A percentile compares a stretch with the other conserved stretches of the same genome.
These are phyloP conservation scores for Hemibagrus wyckioides DNA, from an alignment of 2,113 vertebrate species.

Conservation along the genomic window DNA sequence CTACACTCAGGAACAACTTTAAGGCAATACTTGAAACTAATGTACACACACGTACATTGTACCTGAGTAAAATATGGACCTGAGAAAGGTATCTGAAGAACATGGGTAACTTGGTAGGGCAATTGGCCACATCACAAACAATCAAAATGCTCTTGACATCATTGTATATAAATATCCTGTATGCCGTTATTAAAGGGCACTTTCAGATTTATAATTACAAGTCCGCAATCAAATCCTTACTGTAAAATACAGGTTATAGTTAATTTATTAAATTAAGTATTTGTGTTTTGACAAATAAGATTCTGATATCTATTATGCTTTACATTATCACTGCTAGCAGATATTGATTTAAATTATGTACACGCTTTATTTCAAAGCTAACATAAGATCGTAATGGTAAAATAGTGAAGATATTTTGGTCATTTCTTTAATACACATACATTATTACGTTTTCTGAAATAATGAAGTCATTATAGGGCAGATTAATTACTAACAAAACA, in stretches of 20 bases:
- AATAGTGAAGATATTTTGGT: not conserved
- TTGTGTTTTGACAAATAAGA: constrained; percentile 5
- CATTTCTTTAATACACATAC: not conserved
- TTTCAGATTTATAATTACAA: not conserved
- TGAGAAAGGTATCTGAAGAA: not conserved
- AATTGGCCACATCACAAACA: not conserved
- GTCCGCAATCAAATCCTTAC: not conserved
- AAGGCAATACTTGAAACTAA: constrained; percentile 8
- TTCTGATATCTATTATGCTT: constrained; percentile 1
- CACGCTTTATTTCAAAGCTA: not conserved
- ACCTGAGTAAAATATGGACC: constrained; percentile 23
- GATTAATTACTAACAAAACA: not conserved
- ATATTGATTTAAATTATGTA: not conserved
- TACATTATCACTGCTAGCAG: not conserved
- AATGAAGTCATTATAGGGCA: not conserved
- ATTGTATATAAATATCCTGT: not conserved
- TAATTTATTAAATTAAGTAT: not conserved
- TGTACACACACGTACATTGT: not conserved
- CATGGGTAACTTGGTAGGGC: not conserved
- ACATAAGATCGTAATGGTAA: not conserved
- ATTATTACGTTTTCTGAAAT: not conserved
- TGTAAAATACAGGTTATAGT: not conserved
- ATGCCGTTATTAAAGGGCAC: not conserved
- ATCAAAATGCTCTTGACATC: not conserved
- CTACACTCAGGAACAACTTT: constrained; percentile 21